These are phyloP conservation scores for Dicrostonyx torquatus DNA, from an alignment of 2,797 vertebrate species.

Conservation along the genomic window DNA sequence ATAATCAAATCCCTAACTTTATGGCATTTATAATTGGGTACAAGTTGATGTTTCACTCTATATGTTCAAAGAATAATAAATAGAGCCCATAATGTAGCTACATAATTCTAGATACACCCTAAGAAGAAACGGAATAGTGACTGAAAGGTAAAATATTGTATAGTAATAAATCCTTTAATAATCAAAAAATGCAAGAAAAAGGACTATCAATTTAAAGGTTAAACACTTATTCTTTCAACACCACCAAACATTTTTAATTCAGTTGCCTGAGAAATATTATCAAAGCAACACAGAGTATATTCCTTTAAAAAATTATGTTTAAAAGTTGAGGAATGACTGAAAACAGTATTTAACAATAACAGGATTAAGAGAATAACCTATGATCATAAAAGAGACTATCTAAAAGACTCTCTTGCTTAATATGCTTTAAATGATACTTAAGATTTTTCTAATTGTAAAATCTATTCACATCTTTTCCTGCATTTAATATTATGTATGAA, in stretches of 20 bases:
- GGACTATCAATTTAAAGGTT: conserved; percentile 59
- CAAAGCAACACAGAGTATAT: conserved; percentile 62
- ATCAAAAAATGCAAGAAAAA: conserved; percentile 69
- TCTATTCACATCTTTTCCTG: background rate
- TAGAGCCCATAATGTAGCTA: conserved; percentile 62
- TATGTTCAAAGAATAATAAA: conserved; percentile 54
- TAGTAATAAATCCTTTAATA: conserved; percentile 60
- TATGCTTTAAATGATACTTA: conserved; percentile 49
- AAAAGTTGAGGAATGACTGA: conserved; percentile 71
- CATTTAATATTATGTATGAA: conserved; percentile 44
- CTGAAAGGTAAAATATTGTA: conserved; percentile 67
- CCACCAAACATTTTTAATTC: conserved; percentile 71
- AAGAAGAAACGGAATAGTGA: conserved; percentile 68
- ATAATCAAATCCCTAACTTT: conserved; percentile 39
- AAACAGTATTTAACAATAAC: conserved; percentile 75
- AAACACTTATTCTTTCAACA: conserved; percentile 70
- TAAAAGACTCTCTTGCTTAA: conserved; percentile 62
- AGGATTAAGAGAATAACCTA: conserved; percentile 72
- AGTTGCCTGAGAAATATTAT: conserved; percentile 68
- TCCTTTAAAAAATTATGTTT: conserved; percentile 55
- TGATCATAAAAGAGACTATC: conserved; percentile 59
- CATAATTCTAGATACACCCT: conserved; percentile 68
- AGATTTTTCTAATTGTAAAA: conserved; percentile 58
- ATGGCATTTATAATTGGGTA: conserved; percentile 53
- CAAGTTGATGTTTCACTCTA: conserved; percentile 46